Conservation (phyloP, 1,140 invertebrate species). For the Thereuonema tuberculata region DNA sequence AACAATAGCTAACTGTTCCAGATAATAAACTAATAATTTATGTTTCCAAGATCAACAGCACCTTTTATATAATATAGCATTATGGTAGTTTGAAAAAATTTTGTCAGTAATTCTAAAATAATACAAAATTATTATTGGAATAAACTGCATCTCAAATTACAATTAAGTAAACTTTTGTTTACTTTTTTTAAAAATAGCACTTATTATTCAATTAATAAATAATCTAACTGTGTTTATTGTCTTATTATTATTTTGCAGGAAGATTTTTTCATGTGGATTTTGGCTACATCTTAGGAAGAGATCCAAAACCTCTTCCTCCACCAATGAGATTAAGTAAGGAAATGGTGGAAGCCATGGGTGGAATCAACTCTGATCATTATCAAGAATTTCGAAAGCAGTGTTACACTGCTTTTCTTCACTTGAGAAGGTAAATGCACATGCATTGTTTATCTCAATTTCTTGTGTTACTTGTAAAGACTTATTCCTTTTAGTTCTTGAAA, state of each 20-base stretch:
- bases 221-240: too few species aligned
- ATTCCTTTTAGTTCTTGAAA: too few species aligned
- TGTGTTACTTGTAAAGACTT: too few species aligned
- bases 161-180: background rate
- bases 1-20: too few species aligned
- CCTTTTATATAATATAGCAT: too few species aligned
- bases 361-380: conserved; percentile 81
- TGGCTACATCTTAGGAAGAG: conserved; percentile 93
- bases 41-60: too few species aligned
- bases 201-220: background rate
- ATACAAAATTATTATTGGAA: too few species aligned
- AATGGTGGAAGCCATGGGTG: conserved; percentile 99
- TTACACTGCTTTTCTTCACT: conserved; percentile 90
- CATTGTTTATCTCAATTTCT: too few species aligned
- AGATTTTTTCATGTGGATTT: conserved; percentile 99
- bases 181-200: background rate
- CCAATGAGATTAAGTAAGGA: conserved; percentile 98
- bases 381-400: conserved; percentile 88
- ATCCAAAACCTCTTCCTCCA: conserved; percentile 94
- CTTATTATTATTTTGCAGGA: conserved; percentile 35
- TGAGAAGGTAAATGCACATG: conserved; percentile 55
- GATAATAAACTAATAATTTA: too few species aligned
- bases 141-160: too few species aligned
- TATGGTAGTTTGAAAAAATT: too few species aligned
- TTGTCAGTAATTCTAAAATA: too few species aligned